Evolutionary conservation across 2,113 vertebrate genomes (phyloP), one percentile per base, ranked within the genome.

Genomic region (Rhadina sibilatrix): DNA sequence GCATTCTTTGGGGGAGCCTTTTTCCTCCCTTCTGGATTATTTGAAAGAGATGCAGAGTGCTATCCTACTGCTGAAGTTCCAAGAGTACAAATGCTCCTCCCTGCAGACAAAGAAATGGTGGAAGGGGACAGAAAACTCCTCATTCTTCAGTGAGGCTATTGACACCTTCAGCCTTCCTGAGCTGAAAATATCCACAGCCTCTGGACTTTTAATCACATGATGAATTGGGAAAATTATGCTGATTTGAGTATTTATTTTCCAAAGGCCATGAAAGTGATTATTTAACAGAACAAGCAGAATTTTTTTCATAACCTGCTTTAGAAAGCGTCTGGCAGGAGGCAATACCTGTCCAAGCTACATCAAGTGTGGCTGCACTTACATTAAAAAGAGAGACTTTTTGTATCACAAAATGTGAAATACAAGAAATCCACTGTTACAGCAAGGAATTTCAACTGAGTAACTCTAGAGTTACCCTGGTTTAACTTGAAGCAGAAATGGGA

Each of bases 381-480:
- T 59, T 63, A 14, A 66, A 89, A 60, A 66, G 24, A 53, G n/a
- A 82, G 42, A 20, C 2, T n/a, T 76, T 50, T n/a, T 37, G 10
- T 30, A 52, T 28, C n/a, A 85, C 8, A 80, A 87, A 83, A 72
- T 8, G 5, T 50, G 54, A 80, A 79, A 72, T 28, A 10, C 3
- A 56, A 66, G 68, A 70, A 91, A 63, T 31, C 12, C 19, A 16
- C 11, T 40, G 6, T 47, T 47, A 54, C 16, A 82, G 49, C 15
- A 49, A 21, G 52, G 42, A 25, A 60, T 76, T 88, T 83, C 15
- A 13, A 0, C 0, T 0, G 47, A 69, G n/a, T 64, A 72, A 19
- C 31, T 71, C 27, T 28, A 23, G 64, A 60, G n/a, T 52, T 56
- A 78, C 33, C 11, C 25, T 14, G 12, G 7, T 60, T 87, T 84